Evolutionary conservation across 2,888 invertebrate genomes (phyloP).

Genomic region (Leucophenga maculata): DNA sequence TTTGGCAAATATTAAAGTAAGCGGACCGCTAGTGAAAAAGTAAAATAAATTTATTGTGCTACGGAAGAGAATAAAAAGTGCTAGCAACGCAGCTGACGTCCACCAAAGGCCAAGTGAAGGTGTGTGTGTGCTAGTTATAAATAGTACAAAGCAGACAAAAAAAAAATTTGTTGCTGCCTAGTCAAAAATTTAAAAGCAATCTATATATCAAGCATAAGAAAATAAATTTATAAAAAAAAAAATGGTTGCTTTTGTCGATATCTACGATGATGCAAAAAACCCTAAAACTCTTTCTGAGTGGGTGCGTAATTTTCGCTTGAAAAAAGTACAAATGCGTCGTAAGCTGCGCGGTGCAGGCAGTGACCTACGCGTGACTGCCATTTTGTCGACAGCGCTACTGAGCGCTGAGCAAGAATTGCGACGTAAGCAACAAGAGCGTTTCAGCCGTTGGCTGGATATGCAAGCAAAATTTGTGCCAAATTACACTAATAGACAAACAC

Average conservation of each 20-base stretch:
- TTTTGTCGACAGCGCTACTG: slow-evolving; percentile 74
- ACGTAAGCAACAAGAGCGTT: slow-evolving; percentile 74
- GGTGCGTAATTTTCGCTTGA: slow-evolving; percentile 75
- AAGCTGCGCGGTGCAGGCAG: slow-evolving; percentile 72
- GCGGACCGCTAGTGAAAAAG: background rate
- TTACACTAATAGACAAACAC: slow-evolving; percentile 38
- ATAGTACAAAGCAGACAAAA: background rate
- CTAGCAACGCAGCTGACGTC: background rate
- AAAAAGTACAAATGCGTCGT: slow-evolving; percentile 73
- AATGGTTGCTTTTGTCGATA: slow-evolving; percentile 56
- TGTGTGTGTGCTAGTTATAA: slow-evolving; percentile 7
- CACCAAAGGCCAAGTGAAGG: background rate
- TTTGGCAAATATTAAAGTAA: slow-evolving; percentile 1
- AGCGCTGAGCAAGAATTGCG: slow-evolving; percentile 75
- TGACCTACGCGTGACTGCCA: slow-evolving; percentile 75
- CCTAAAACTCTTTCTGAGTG: slow-evolving; percentile 72
- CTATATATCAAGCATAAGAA: background rate
- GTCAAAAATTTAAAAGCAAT: background rate
- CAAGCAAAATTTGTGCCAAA: slow-evolving; percentile 68
- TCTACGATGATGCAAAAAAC: slow-evolving; percentile 50
- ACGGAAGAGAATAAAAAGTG: background rate
- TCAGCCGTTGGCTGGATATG: slow-evolving; percentile 73
- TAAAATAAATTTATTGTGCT: background rate
- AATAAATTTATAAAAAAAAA: slow-evolving; percentile 29
- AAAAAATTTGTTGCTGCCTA: background rate